phyloP scores from a whole-genome alignment of 2,113 vertebrate species.

The Phaetusa simplex region DNA sequence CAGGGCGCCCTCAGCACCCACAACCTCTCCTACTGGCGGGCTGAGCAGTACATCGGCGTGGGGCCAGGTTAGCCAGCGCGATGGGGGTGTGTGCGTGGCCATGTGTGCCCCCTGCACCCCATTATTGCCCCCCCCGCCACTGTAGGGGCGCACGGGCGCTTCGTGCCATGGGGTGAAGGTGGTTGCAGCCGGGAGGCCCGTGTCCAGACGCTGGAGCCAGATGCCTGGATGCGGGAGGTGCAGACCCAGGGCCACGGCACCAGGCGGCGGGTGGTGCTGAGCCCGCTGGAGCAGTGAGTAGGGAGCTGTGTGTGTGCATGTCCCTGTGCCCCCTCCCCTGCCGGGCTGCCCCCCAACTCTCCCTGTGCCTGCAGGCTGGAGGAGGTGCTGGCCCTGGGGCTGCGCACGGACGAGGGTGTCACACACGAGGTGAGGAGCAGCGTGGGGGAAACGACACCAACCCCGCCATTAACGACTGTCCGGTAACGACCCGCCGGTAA shows the following conservation, averaged over 20 bases:
- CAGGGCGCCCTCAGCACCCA: slow-evolving; percentile 87
- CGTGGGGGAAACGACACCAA: not conserved
- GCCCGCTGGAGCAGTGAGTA: slow-evolving; percentile 81
- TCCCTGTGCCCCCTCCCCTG: accelerated
- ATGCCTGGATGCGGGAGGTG: slow-evolving; percentile 89
- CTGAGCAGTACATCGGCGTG: slow-evolving; percentile 87
- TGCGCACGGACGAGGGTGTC: slow-evolving; percentile 84
- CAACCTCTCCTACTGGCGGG: slow-evolving; percentile 90
- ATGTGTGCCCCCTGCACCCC: accelerated
- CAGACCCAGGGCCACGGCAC: slow-evolving; percentile 83
- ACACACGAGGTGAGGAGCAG: slow-evolving; percentile 78
- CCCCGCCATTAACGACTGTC: not conserved
- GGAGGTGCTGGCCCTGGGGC: slow-evolving; percentile 88
- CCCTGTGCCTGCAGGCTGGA: slow-evolving; percentile 77
- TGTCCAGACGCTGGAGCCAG: slow-evolving; percentile 89
- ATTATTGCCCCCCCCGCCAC: accelerated
- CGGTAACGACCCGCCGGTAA: accelerated
- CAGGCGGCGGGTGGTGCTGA: slow-evolving; percentile 74
- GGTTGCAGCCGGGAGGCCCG: slow-evolving; percentile 79
- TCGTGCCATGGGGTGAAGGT: slow-evolving; percentile 73
- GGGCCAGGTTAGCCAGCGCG: slow-evolving; percentile 83
- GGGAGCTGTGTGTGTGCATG: not conserved
- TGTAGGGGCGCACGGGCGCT: slow-evolving; percentile 88
- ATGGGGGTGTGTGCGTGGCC: accelerated
- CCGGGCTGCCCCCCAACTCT: not conserved